Evolutionary conservation across 2,113 vertebrate genomes (phyloP).

Genomic region (Dasyprocta punctata): DNA sequence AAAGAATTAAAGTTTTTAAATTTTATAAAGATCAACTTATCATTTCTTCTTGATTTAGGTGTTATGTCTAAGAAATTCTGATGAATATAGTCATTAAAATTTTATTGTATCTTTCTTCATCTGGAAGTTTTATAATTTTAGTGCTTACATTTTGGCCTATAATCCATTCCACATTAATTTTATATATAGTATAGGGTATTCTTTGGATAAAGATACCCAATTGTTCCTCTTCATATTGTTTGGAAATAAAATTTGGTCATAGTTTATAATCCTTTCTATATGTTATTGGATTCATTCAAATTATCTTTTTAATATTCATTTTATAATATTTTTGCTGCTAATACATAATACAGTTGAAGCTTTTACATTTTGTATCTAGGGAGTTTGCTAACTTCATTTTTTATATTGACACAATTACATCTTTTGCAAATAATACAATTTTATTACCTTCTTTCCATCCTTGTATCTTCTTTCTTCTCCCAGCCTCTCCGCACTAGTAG

Average conservation of each 20-base stretch:
- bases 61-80: neutral
- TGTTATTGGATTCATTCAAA: neutral
- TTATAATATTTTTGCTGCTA: neutral
- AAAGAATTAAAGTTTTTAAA: neutral
- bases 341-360: neutral
- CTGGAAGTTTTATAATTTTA: neutral
- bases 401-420: slow-evolving; percentile 27
- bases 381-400: slow-evolving; percentile 2
- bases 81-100: neutral
- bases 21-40: slow-evolving; percentile 9
- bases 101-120: neutral
- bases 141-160: neutral
- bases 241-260: slow-evolving; percentile 11
- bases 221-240: neutral
- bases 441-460: neutral
- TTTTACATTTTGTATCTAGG: neutral
- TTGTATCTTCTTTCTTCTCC: no score
- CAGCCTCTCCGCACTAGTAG: neutral
- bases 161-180: slow-evolving; percentile 36
- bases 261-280: neutral
- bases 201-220: neutral
- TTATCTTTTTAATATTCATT: neutral
- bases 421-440: neutral
- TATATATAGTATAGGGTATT: neutral
- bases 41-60: neutral